Percentiles rank a stretch among this genome's conserved stretches.
Conservation (phyloP, 1,140 invertebrate species). For the Lasioglossum baleicum region DNA sequence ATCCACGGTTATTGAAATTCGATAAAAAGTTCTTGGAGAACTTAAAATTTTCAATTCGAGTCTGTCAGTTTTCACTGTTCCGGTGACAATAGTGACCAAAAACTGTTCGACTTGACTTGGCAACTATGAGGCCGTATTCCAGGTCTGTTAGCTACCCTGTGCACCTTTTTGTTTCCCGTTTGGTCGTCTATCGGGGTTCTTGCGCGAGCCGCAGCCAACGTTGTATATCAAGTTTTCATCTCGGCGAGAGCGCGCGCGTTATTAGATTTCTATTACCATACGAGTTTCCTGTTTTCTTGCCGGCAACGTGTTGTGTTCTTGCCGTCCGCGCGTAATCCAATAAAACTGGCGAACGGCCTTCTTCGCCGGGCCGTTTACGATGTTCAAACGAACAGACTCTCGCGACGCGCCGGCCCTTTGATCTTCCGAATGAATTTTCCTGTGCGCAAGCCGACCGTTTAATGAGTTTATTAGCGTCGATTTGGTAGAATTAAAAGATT, state of each 20-base stretch:
- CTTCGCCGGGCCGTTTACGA: neutral
- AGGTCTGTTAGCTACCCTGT: neutral
- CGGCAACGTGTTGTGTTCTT: too few species aligned
- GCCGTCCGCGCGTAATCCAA: neutral
- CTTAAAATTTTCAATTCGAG: too few species aligned
- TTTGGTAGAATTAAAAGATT: neutral
- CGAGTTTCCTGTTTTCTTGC: constrained; percentile 1
- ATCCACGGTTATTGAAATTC: too few species aligned
- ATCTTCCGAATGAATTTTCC: neutral
- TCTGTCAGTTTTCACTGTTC: too few species aligned
- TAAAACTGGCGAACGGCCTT: neutral
- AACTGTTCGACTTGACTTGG: too few species aligned
- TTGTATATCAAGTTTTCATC: constrained; percentile 16
- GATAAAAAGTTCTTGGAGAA: too few species aligned
- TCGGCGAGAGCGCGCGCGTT: neutral
- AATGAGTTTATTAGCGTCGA: neutral
- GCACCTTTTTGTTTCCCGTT: neutral
- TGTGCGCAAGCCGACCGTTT: neutral
- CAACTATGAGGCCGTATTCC: too few species aligned
- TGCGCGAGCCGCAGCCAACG: neutral
- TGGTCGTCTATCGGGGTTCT: neutral
- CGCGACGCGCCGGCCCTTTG: neutral
- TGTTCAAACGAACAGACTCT: neutral
- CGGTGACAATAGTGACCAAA: too few species aligned
- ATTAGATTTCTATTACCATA: constrained; percentile 25